A percentile compares a stretch with the other conserved stretches of the same genome.
These are phyloP conservation scores for Pyrochroa serraticornis DNA, from an alignment of 2,888 invertebrate species.

Conservation along the genomic window DNA sequence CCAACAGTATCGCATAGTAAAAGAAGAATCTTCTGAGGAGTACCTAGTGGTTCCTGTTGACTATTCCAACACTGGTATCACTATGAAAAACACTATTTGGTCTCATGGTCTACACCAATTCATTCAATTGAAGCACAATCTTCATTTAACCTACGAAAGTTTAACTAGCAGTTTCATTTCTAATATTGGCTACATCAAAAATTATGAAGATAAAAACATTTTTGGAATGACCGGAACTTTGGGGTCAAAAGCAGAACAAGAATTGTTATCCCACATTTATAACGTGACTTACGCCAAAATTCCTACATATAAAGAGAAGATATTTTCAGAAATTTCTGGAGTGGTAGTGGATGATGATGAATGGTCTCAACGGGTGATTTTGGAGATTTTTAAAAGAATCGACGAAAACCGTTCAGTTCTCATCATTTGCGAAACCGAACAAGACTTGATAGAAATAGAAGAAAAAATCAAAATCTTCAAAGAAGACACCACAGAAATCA, in stretches of 20 bases:
- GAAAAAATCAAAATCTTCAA: slow-evolving; percentile 18
- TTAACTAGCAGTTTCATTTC: slow-evolving; percentile 54
- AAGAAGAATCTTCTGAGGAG: slow-evolving; percentile 1
- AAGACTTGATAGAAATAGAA: slow-evolving; percentile 33
- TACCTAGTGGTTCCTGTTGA: slow-evolving; percentile 8
- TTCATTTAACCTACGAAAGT: slow-evolving; percentile 43
- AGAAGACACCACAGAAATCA: slow-evolving; percentile 5
- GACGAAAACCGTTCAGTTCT: slow-evolving; percentile 42
- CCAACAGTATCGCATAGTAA: slow-evolving; percentile 1
- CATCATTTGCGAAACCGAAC: slow-evolving; percentile 42
- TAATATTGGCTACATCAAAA: slow-evolving; percentile 42
- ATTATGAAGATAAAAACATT: slow-evolving; percentile 39
- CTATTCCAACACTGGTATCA: slow-evolving; percentile 13
- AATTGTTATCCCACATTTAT: slow-evolving; percentile 44
- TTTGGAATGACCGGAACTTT: slow-evolving; percentile 55
- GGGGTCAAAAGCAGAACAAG: slow-evolving; percentile 46
- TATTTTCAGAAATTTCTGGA: slow-evolving; percentile 34
- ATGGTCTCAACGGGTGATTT: slow-evolving; percentile 17
- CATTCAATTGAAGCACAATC: slow-evolving; percentile 27
- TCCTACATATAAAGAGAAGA: slow-evolving; percentile 45
- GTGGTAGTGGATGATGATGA: slow-evolving; percentile 21
- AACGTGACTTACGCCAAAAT: slow-evolving; percentile 45
- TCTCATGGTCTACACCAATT: slow-evolving; percentile 21
- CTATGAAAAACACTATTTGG: slow-evolving; percentile 18
- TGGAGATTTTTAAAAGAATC: slow-evolving; percentile 4